These are phyloP conservation scores for Lagorchestes hirsutus DNA, from an alignment of 2,797 vertebrate genomes.

Conservation along the genomic window DNA sequence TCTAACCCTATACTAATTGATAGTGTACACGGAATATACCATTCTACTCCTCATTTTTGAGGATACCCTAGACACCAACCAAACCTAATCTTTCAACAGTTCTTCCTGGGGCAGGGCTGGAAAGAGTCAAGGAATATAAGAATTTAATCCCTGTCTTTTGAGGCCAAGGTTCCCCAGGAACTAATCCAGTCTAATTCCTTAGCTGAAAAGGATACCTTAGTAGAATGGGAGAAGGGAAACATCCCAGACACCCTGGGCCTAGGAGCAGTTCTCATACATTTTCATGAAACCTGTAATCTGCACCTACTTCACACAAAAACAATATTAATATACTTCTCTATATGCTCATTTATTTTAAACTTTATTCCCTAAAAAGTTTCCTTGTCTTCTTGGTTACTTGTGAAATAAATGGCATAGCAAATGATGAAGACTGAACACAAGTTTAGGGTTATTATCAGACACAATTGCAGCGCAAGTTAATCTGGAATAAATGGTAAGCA, in stretches of 20 bases:
- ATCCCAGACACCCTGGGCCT: background rate
- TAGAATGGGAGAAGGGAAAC: background rate
- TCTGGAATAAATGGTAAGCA: too few species aligned
- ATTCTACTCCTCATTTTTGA: background rate
- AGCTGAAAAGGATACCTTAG: background rate
- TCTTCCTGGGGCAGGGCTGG: background rate
- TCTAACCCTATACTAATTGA: background rate
- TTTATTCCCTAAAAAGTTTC: slow-evolving; percentile 27
- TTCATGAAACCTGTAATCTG: background rate
- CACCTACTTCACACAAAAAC: background rate
- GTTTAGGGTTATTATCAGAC: too few species aligned
- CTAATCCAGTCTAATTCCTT: background rate
- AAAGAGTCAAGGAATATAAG: background rate
- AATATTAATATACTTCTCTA: slow-evolving; percentile 5
- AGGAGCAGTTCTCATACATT: background rate
- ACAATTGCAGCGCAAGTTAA: too few species aligned
- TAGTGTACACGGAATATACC: background rate
- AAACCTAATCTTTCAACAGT: background rate
- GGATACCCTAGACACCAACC: background rate
- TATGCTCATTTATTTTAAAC: slow-evolving; percentile 6
- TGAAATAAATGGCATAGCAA: background rate
- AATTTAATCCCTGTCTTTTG: background rate
- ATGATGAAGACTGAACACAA: too few species aligned
- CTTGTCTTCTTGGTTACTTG: slow-evolving; percentile 32
- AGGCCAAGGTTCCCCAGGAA: background rate